Percentiles rank a stretch among this genome's conserved stretches.
phyloP scores from a whole-genome alignment of 2,113 vertebrate genomes.

The Fulica atra region DNA sequence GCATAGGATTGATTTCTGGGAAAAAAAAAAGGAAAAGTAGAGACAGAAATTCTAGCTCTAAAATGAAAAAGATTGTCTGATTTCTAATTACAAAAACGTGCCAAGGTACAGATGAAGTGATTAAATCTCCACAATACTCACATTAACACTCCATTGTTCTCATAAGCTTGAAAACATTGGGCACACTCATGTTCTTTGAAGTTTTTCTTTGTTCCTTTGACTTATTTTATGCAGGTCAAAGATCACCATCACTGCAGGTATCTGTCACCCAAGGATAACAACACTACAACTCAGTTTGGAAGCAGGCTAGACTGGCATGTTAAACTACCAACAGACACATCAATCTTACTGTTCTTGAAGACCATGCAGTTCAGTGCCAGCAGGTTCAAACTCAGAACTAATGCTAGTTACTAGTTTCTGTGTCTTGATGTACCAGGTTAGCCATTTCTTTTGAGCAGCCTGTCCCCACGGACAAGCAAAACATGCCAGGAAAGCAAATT shows the following conservation, averaged over 20 bases:
- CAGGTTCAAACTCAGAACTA: constrained; percentile 7
- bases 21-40: not conserved
- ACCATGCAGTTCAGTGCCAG: not conserved
- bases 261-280: constrained; percentile 63
- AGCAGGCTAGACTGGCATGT: not conserved
- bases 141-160: constrained; percentile 6
- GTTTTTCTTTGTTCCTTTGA: constrained; percentile 66
- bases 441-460: not conserved
- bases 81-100: constrained; percentile 34
- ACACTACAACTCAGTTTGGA: constrained; percentile 30
- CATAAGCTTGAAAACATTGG: constrained; percentile 19
- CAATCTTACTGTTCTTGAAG: constrained; percentile 9
- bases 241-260: constrained; percentile 34
- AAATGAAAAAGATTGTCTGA: not conserved
- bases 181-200: constrained; percentile 36
- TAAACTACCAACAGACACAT: constrained; percentile 36
- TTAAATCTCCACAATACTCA: not conserved
- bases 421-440: constrained; percentile 2
- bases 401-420: not conserved
- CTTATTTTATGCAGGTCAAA: constrained; percentile 68
- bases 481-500: constrained; percentile 53
- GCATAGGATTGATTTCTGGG: not conserved
- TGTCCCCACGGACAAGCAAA: constrained; percentile 32
- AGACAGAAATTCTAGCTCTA: not conserved
- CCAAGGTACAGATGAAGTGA: not conserved